These are phyloP conservation scores for Erebia aethiops DNA, from an alignment of 2,888 invertebrate species.

Conservation along the genomic window DNA sequence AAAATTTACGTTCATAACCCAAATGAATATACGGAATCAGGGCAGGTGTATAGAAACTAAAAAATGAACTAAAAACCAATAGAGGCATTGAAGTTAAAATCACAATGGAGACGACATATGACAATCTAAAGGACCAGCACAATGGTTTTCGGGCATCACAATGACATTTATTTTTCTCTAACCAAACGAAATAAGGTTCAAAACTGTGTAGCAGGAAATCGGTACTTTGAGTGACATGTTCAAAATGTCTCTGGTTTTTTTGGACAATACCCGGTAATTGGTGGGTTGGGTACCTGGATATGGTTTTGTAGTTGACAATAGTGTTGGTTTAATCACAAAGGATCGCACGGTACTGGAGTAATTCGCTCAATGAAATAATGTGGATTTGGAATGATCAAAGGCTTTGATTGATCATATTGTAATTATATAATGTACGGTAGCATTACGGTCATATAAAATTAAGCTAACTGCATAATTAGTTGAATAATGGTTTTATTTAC, in stretches of 20 bases:
- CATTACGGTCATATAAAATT: neutral
- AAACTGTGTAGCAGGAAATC: slow-evolving; percentile 44
- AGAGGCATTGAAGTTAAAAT: slow-evolving; percentile 70
- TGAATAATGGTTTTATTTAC: neutral
- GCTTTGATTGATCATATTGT: slow-evolving; percentile 28
- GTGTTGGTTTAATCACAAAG: slow-evolving; percentile 58
- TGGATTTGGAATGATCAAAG: slow-evolving; percentile 44
- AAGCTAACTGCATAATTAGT: neutral
- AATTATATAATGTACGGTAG: slow-evolving; percentile 4
- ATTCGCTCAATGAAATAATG: slow-evolving; percentile 64
- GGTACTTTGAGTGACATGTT: slow-evolving; percentile 73
- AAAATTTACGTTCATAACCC: neutral
- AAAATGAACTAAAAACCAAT: slow-evolving; percentile 63
- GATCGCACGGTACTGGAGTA: slow-evolving; percentile 64
- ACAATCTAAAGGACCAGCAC: slow-evolving; percentile 76
- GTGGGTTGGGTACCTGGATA: slow-evolving; percentile 82
- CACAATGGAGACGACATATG: slow-evolving; percentile 80
- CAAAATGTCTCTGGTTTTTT: slow-evolving; percentile 79
- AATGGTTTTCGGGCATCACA: slow-evolving; percentile 70
- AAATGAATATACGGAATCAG: slow-evolving; percentile 31
- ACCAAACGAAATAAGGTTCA: slow-evolving; percentile 43
- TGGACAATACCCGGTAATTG: slow-evolving; percentile 78
- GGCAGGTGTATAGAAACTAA: slow-evolving; percentile 71
- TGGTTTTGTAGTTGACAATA: slow-evolving; percentile 66
- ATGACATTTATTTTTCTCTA: slow-evolving; percentile 38